Evolutionary conservation across 2,113 vertebrate species (phyloP).

Genomic region (Corythornis cristatus): DNA sequence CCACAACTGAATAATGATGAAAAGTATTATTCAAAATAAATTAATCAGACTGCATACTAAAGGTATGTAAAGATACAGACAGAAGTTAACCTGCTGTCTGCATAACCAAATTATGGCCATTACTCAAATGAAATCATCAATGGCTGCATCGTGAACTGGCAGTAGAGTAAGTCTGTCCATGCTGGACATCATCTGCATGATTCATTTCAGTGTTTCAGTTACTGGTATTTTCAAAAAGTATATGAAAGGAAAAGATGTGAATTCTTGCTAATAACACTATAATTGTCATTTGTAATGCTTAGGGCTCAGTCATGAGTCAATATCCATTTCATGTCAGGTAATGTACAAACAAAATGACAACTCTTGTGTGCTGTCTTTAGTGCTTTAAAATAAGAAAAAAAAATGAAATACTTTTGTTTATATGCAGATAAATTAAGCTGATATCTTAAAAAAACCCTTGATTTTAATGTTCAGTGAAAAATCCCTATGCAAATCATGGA

Average conservation of each 20-base stretch:
- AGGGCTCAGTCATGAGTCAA: background rate
- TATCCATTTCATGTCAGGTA: background rate
- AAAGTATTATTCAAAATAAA: background rate
- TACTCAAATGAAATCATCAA: background rate
- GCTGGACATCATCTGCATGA: background rate
- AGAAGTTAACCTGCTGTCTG: background rate
- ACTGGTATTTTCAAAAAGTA: background rate
- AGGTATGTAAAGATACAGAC: background rate
- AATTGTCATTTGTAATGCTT: background rate
- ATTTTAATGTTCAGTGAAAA: background rate
- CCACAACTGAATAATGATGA: background rate
- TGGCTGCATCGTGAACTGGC: background rate
- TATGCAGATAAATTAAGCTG: background rate
- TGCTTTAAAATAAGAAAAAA: background rate
- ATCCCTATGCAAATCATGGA: background rate
- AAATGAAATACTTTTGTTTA: background rate
- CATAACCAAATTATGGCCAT: background rate
- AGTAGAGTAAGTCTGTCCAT: background rate
- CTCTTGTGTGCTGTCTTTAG: fast-evolving
- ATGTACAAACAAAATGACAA: background rate
- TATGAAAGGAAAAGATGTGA: fast-evolving
- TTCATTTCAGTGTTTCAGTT: background rate
- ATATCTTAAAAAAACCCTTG: background rate
- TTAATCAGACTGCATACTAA: background rate
- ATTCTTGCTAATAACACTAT: background rate